Conservation (phyloP, 1,140 invertebrate genomes). For the Pinna nobilis region DNA sequence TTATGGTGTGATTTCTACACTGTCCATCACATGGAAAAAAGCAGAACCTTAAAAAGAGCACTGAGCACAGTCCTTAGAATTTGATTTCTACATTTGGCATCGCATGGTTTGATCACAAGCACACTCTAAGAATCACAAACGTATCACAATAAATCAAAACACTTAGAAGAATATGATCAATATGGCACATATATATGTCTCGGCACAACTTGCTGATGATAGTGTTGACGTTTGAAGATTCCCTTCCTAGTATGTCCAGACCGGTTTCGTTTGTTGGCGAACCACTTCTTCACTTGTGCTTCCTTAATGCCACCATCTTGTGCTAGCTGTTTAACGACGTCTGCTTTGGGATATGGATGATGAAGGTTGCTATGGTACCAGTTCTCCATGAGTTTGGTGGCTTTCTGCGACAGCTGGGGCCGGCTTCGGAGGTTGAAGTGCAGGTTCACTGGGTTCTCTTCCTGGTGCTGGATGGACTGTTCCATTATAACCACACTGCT, state of each 20-base stretch:
- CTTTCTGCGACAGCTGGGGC: background rate
- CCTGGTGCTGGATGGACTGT: background rate
- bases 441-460: background rate
- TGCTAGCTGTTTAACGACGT: slow-evolving; percentile 17
- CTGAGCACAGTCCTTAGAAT: too few relatives aligned
- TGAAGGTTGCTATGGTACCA: slow-evolving; percentile 33
- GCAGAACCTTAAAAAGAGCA: too few relatives aligned
- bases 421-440: background rate
- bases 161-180: too few relatives aligned
- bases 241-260: background rate
- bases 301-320: slow-evolving; percentile 25
- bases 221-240: too few relatives aligned
- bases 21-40: too few relatives aligned
- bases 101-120: too few relatives aligned
- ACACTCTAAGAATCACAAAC: too few relatives aligned
- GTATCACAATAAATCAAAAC: too few relatives aligned
- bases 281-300: slow-evolving; percentile 49
- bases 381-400: slow-evolving; percentile 25
- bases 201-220: too few relatives aligned
- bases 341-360: slow-evolving; percentile 26
- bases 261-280: slow-evolving; percentile 44
- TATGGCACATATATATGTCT: too few relatives aligned
- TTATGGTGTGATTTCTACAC: too few relatives aligned
- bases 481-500: slow-evolving; percentile 9
- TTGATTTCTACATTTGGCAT: too few relatives aligned